These are phyloP conservation scores for Tapirus indicus DNA, from an alignment of 2,797 vertebrate species.

Conservation along the genomic window DNA sequence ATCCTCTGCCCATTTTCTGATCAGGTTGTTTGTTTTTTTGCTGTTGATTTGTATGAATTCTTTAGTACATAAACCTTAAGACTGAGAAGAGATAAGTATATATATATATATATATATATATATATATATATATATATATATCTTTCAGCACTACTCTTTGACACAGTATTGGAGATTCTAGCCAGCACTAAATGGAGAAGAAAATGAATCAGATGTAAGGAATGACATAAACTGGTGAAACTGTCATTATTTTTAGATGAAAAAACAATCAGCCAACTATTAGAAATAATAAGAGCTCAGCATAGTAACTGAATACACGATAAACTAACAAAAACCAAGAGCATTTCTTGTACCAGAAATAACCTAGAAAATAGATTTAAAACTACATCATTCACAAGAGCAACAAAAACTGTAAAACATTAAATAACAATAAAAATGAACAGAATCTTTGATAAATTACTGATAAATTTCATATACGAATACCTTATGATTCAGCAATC, in stretches of 20 bases:
- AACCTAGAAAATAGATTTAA: background rate
- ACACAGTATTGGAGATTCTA: background rate
- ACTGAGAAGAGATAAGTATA: background rate
- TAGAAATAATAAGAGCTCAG: constrained; percentile 10
- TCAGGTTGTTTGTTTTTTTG: too few relatives aligned
- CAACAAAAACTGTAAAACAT: constrained; percentile 6
- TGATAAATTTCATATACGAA: background rate
- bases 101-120: background rate
- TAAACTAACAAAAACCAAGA: constrained; percentile 3
- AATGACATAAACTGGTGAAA: background rate
- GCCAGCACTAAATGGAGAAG: background rate
- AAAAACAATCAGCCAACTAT: background rate
- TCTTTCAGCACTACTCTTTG: background rate
- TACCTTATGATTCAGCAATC: background rate
- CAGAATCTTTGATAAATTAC: constrained; percentile 9
- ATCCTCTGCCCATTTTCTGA: too few relatives aligned
- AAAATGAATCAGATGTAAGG: background rate
- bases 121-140: background rate
- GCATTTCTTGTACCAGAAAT: background rate
- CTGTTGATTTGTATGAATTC: too few relatives aligned
- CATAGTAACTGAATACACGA: background rate
- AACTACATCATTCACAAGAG: background rate
- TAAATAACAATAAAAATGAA: background rate
- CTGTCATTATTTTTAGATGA: background rate
- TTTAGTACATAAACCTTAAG: constrained; percentile 18